Conservation (phyloP, 2,113 vertebrate genomes). For the Chelonoidis abingdonii region DNA sequence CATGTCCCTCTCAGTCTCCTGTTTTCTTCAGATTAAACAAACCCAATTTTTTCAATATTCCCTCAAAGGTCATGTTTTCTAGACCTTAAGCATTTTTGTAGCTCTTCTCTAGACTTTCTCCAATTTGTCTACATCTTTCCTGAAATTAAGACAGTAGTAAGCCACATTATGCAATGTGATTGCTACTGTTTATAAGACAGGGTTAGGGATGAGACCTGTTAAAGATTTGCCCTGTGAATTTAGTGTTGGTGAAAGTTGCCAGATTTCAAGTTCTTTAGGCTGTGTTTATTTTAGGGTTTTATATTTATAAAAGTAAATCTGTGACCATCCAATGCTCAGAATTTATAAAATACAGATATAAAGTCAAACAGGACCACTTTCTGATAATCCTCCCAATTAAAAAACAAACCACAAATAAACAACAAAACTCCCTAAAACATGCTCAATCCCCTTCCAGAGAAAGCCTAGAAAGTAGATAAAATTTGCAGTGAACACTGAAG, state of each 20-base stretch:
- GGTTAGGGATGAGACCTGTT: slow-evolving; percentile 41
- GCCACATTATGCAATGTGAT: slow-evolving; percentile 9
- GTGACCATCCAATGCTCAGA: not conserved
- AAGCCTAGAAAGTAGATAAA: not conserved
- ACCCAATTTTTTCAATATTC: too few relatives aligned
- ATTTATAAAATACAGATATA: not conserved
- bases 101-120: too few relatives aligned
- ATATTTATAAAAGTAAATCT: not conserved
- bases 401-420: not conserved
- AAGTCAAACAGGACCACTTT: not conserved
- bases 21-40: too few relatives aligned
- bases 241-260: slow-evolving; percentile 24
- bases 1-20: too few relatives aligned
- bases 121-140: too few relatives aligned
- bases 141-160: slow-evolving; percentile 19
- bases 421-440: not conserved
- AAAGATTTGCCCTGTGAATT: slow-evolving; percentile 17
- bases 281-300: not conserved
- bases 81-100: too few relatives aligned
- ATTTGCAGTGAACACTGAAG: not conserved
- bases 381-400: not conserved
- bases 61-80: too few relatives aligned
- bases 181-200: not conserved
- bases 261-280: not conserved
- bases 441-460: not conserved